phyloP scores from a whole-genome alignment of 2,888 invertebrate genomes.

The Pteria penguin region DNA sequence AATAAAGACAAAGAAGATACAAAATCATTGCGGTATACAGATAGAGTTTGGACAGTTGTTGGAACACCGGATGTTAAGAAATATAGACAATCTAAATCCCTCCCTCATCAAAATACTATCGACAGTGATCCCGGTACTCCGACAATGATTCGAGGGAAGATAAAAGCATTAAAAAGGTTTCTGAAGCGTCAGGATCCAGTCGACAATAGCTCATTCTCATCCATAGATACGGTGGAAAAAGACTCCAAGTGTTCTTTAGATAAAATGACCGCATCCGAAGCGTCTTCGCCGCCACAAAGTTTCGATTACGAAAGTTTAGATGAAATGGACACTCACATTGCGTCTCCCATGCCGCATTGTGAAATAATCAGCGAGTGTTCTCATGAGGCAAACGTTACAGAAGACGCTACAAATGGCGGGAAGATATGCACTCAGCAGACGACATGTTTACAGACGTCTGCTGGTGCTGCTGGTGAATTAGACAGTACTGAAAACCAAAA shows the following conservation, averaged over 20 bases:
- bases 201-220: slow-evolving; percentile 34
- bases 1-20: slow-evolving; percentile 38
- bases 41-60: slow-evolving; percentile 26
- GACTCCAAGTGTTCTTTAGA: slow-evolving; percentile 35
- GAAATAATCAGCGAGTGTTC: slow-evolving; percentile 21
- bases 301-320: slow-evolving; percentile 26
- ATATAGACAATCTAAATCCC: slow-evolving; percentile 14
- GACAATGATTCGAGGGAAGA: slow-evolving; percentile 16
- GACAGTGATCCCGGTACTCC: slow-evolving; percentile 44
- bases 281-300: slow-evolving; percentile 22
- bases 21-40: slow-evolving; percentile 32
- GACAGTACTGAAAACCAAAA: no score
- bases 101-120: slow-evolving; percentile 28
- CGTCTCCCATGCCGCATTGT: not conserved
- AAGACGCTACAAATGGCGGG: no score
- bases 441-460: no score
- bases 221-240: slow-evolving; percentile 40
- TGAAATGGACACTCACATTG: slow-evolving; percentile 17
- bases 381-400: slow-evolving; percentile 11
- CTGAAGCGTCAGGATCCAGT: slow-evolving; percentile 40
- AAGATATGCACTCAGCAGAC: no score
- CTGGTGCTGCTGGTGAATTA: no score
- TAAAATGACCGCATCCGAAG: slow-evolving; percentile 29
- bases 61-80: slow-evolving; percentile 35
- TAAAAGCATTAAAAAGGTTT: slow-evolving; percentile 40